phyloP scores from a whole-genome alignment of 64 coral and sea anemone genomes.

The Porites lutea region DNA sequence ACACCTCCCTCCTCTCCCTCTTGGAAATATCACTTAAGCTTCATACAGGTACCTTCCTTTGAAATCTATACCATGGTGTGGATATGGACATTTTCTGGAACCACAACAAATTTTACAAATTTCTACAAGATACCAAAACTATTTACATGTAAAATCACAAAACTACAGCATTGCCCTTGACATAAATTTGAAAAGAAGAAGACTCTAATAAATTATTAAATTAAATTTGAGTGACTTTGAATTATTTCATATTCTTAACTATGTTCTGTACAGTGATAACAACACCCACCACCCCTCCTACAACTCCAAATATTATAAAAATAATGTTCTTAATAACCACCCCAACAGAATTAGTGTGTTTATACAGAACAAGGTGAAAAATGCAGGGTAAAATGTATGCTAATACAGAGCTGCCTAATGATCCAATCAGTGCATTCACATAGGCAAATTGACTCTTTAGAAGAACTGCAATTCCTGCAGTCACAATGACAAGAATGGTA shows the following conservation, averaged over 20 bases:
- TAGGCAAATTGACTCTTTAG: slow-evolving; percentile 93
- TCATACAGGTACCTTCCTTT: no score
- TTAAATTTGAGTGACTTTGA: no score
- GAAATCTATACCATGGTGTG: no score
- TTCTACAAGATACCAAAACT: no score
- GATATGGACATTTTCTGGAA: no score
- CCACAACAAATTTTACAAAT: no score
- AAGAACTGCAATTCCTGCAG: slow-evolving; percentile 75
- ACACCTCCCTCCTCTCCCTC: no score
- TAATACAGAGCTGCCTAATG: slow-evolving; percentile 90
- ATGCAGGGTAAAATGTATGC: slow-evolving; percentile 93
- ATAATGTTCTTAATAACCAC: slow-evolving; percentile 84
- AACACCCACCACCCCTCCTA: slow-evolving; percentile 91
- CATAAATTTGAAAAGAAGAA: no score
- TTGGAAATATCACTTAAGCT: no score
- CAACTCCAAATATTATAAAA: slow-evolving; percentile 92
- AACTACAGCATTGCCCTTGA: no score
- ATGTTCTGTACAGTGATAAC: slow-evolving; percentile 86
- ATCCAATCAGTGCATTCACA: slow-evolving; percentile 92
- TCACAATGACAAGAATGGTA: slow-evolving; percentile 64
- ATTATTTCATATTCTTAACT: slow-evolving; percentile 43
- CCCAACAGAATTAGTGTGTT: slow-evolving; percentile 70
- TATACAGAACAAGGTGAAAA: slow-evolving; percentile 91
- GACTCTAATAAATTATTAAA: no score
- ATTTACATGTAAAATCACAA: no score